Base-by-base conservation (phyloP, 2,888 invertebrate genomes). In the Steinernema carpocapsae region DNA sequence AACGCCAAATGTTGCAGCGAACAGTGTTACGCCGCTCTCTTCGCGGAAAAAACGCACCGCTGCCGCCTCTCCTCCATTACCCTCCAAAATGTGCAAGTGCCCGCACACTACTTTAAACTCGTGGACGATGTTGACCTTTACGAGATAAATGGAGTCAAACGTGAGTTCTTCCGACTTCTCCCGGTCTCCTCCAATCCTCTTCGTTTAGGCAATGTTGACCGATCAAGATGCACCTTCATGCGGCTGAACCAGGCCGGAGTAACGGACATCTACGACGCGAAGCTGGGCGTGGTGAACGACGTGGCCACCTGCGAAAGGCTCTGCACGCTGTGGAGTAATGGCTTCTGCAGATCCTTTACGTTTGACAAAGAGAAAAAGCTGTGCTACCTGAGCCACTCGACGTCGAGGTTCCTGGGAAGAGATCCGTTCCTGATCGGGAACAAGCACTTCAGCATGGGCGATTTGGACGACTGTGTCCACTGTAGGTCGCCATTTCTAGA, bases 401-500 rank as follows among this genome's bases (percentile, higher is more conserved):
- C 73, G 22, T 76, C 77, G 37, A 70, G 82, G 72, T 75, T 83
- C 22, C 70, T 79, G 3, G 84, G 84, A 14, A 74, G 80, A 51
- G 79, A 78, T 73, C 82, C 83, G 6, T 52, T 84, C 24, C 81
- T 82, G 24, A 71, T 76, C 22, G 72, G 81, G 43, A 76, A 80
- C 7, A 52, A 73, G 1, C 78, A 80, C 26, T 74, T 82, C n/a
- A 74, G 73, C 37, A 81, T 80, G 74, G 84, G 84, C 0, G 84
- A 84, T 51, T 51, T 84, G 43, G 84, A 84, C 70, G 83, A 84
- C 45, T 84, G 84, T 73, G 78, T 83, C 42, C 78, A 84, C 72
- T 84, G 84, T 84, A 71, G 76, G 83, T 37, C 37, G 3, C 4
- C 10, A 37, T 37, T 10, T 10, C 37, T 10, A 37, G 4, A 10